Conservation (phyloP, 2,113 vertebrate species). For the Apteryx owenii region DNA sequence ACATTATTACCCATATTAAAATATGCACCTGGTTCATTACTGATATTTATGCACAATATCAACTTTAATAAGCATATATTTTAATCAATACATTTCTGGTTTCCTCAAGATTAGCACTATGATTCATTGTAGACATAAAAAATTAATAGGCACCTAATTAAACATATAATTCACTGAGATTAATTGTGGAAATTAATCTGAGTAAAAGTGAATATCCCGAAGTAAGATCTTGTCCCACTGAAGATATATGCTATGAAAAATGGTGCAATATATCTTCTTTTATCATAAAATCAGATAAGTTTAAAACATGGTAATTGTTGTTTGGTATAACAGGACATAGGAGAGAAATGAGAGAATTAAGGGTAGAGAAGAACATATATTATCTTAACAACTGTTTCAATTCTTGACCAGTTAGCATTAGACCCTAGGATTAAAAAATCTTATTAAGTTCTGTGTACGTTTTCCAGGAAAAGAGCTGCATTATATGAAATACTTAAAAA, state of each 20-base stretch:
- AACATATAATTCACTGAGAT: conserved; percentile 62
- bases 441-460: rapidly evolving
- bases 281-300: conserved; percentile 22
- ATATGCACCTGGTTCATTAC: background rate
- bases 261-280: conserved; percentile 1
- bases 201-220: conserved; percentile 36
- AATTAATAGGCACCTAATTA: conserved; percentile 67
- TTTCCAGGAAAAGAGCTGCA: background rate
- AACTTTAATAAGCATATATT: background rate
- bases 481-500: background rate
- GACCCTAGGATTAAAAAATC: background rate
- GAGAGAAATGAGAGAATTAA: conserved; percentile 22
- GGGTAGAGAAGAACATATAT: background rate
- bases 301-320: conserved; percentile 44
- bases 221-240: background rate
- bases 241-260: background rate
- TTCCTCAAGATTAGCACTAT: conserved; percentile 43
- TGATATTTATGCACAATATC: conserved; percentile 4
- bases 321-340: conserved; percentile 1
- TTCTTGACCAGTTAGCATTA: background rate
- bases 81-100: conserved; percentile 14
- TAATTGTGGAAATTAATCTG: conserved; percentile 61
- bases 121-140: conserved; percentile 52
- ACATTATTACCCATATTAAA: background rate
- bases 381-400: background rate